Conservation (phyloP, 2,113 vertebrate genomes). For the Eleginops maclovinus region DNA sequence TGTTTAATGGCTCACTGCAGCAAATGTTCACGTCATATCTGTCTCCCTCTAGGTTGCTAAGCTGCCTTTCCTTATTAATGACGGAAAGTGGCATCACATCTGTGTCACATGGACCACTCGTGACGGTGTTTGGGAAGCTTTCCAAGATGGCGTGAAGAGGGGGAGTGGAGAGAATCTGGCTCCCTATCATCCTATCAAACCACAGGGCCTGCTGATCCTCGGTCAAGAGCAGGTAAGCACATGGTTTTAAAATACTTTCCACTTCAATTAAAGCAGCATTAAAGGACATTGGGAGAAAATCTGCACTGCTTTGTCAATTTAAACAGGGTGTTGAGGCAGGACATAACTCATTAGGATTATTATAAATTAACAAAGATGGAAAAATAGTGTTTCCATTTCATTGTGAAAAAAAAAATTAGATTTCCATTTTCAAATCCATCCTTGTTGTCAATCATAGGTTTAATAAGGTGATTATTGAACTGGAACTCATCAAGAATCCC, state of each 20-base stretch:
- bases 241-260: background rate
- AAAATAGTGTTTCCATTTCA: constrained; percentile 2
- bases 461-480: constrained; percentile 35
- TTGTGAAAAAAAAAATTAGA: background rate
- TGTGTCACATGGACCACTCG: constrained; percentile 97
- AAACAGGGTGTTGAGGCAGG: background rate
- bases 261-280: background rate
- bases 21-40: background rate
- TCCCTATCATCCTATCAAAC: constrained; percentile 97
- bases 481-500: constrained; percentile 27
- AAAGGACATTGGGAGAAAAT: background rate
- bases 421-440: background rate
- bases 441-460: background rate
- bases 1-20: background rate
- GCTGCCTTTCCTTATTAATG: constrained; percentile 94
- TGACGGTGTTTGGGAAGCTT: constrained; percentile 98
- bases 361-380: background rate
- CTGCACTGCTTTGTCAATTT: background rate
- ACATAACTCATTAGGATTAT: background rate
- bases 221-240: constrained; percentile 95
- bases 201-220: constrained; percentile 93
- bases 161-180: constrained; percentile 96
- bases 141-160: constrained; percentile 93
- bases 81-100: constrained; percentile 99
- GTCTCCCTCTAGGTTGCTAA: constrained; percentile 89